A percentile compares a stretch with the other conserved stretches of the same genome.
phyloP scores from a whole-genome alignment of 2,113 vertebrate genomes.

The Pao palembangensis region DNA sequence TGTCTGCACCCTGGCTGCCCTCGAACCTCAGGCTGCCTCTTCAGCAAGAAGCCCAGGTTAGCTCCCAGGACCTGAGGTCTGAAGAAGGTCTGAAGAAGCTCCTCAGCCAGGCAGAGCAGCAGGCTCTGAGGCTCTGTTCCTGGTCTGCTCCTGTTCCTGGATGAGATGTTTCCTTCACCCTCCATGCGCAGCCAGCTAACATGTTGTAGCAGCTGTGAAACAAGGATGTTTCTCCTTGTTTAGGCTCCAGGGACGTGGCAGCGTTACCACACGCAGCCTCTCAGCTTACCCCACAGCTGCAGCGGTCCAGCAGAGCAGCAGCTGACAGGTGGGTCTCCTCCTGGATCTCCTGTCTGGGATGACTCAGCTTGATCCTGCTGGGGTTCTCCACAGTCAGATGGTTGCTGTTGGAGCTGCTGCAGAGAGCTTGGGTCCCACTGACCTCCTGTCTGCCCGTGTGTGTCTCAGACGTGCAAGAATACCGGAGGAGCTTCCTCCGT shows the following conservation, averaged over 20 bases:
- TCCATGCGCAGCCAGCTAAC: too few species aligned
- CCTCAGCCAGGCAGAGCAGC: too few species aligned
- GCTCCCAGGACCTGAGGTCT: too few species aligned
- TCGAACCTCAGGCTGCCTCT: conserved; percentile 77
- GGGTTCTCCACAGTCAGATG: too few species aligned
- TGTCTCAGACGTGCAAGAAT: conserved; percentile 75
- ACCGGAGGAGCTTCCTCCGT: conserved; percentile 73
- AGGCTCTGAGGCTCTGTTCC: too few species aligned
- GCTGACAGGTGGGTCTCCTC: conserved; percentile 58
- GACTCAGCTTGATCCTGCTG: neutral
- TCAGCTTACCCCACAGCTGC: conserved; percentile 69
- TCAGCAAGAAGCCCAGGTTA: conserved; percentile 77
- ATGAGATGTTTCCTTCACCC: too few species aligned
- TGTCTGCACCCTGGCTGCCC: conserved; percentile 83
- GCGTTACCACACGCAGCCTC: conserved; percentile 69
- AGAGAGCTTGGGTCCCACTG: too few species aligned
- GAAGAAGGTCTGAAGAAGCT: too few species aligned
- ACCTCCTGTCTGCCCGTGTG: neutral
- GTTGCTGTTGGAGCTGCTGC: too few species aligned
- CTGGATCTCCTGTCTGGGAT: neutral
- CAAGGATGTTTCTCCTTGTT: conserved; percentile 21
- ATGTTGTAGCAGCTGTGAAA: too few species aligned
- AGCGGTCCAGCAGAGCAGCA: conserved; percentile 50
- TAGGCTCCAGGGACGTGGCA: conserved; percentile 71
- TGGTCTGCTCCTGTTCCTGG: too few species aligned